phyloP scores from a whole-genome alignment of 2,888 invertebrate genomes.

The Papilio demoleus region DNA sequence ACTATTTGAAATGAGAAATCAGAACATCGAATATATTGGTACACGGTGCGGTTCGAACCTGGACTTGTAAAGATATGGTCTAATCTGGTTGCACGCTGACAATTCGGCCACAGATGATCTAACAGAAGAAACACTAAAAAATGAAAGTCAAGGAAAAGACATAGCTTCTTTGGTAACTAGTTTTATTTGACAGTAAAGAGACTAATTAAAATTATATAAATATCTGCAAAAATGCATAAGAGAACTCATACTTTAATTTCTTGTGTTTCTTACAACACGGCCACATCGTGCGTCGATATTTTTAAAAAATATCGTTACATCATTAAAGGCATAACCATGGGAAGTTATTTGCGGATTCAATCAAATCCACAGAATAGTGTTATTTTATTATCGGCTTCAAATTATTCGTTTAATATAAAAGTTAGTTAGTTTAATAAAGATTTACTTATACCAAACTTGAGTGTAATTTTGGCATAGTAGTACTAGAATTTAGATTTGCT shows the following conservation, averaged over 20 bases:
- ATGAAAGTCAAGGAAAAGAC: too few relatives aligned
- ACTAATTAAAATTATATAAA: too few relatives aligned
- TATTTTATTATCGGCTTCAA: conserved; percentile 70
- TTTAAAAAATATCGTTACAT: conserved; percentile 48
- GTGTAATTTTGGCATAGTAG: neutral
- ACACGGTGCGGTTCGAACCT: too few relatives aligned
- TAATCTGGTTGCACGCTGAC: too few relatives aligned
- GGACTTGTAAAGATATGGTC: too few relatives aligned
- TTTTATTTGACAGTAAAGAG: too few relatives aligned
- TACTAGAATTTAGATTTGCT: neutral
- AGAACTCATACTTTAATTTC: neutral
- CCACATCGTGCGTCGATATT: conserved; percentile 42
- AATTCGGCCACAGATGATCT: too few relatives aligned
- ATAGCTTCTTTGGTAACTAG: too few relatives aligned
- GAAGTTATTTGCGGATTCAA: conserved; percentile 81
- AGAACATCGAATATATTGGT: too few relatives aligned
- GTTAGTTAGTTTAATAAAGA: conserved; percentile 34
- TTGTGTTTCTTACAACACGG: neutral
- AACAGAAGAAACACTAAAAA: too few relatives aligned
- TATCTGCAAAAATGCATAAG: too few relatives aligned
- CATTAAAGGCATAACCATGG: conserved; percentile 65
- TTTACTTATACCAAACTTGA: neutral
- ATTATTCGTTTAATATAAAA: conserved; percentile 56
- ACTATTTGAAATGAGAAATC: too few relatives aligned
- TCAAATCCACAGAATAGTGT: conserved; percentile 76